A percentile compares a stretch with the other conserved stretches of the same genome.
These are phyloP conservation scores for Latheticus oryzae DNA, from an alignment of 2,888 invertebrate genomes.

Conservation along the genomic window DNA sequence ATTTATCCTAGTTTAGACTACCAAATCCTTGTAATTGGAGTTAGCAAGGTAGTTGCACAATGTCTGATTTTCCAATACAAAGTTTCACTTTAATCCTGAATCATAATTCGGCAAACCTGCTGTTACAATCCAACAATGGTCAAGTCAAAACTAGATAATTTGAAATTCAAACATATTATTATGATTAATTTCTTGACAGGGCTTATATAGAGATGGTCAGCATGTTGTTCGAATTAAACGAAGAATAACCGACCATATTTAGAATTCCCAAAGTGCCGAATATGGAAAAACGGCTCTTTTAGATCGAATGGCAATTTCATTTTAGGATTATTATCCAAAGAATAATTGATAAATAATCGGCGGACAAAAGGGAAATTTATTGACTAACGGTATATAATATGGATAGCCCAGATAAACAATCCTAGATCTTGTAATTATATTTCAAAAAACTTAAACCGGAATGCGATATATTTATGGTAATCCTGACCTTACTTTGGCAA, in stretches of 20 bases:
- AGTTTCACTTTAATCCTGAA: no score
- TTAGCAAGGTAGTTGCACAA: no score
- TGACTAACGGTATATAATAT: no score
- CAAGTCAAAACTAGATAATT: conserved; percentile 17
- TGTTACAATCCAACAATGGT: conserved; percentile 10
- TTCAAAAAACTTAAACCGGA: no score
- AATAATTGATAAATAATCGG: conserved; percentile 31
- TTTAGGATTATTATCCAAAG: conserved; percentile 27
- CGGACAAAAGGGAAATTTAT: no score
- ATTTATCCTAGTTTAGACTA: no score
- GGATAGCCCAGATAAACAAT: no score
- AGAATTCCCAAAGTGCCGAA: conserved; percentile 32
- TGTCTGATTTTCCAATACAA: no score
- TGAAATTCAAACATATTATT: conserved; percentile 36
- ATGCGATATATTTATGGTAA: not conserved
- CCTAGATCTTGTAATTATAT: no score
- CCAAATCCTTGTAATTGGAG: no score
- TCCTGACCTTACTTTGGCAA: no score
- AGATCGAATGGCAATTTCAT: conserved; percentile 43
- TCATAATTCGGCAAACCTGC: conserved; percentile 10
- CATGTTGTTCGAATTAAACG: conserved; percentile 29
- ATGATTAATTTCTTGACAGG: conserved; percentile 28
- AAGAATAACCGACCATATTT: conserved; percentile 25
- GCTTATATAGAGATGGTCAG: conserved; percentile 30
- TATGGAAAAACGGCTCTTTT: conserved; percentile 44